A percentile compares a stretch with the other conserved stretches of the same genome.
Conservation (phyloP, 2,113 vertebrate genomes). For the Rousettus leschenaultii region DNA sequence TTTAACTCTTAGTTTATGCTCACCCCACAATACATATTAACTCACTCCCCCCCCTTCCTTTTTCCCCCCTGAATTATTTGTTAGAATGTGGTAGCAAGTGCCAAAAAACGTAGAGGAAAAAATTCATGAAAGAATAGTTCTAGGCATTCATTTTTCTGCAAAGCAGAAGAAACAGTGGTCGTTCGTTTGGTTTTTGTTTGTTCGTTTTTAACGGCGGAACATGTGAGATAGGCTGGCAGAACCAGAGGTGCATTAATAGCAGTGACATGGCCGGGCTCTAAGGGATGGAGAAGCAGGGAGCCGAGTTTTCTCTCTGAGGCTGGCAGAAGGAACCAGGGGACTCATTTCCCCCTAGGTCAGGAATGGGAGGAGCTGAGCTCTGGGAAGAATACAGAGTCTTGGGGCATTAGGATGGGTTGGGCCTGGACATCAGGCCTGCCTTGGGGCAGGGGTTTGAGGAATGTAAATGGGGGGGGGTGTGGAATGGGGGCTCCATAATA, state of each 20-base stretch:
- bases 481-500: neutral
- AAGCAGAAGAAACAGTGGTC: neutral
- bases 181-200: neutral
- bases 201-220: neutral
- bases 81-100: neutral
- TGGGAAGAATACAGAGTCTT: neutral
- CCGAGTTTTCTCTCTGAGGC: too few relatives aligned
- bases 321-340: neutral
- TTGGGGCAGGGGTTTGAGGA: neutral
- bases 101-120: neutral
- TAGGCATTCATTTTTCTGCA: neutral
- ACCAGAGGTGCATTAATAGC: fast-evolving
- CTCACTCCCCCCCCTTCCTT: too few relatives aligned
- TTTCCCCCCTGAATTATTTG: neutral
- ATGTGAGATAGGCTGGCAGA: neutral
- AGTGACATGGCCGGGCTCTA: neutral
- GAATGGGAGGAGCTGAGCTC: neutral
- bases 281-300: too few relatives aligned
- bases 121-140: neutral
- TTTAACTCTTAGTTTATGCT: too few relatives aligned
- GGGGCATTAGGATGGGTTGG: neutral
- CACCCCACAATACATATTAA: neutral
- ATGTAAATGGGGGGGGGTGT: too few relatives aligned
- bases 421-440: neutral
- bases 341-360: neutral